Evolutionary conservation across 2,113 vertebrate species (phyloP).

Genomic region (Phocoena phocoena): DNA sequence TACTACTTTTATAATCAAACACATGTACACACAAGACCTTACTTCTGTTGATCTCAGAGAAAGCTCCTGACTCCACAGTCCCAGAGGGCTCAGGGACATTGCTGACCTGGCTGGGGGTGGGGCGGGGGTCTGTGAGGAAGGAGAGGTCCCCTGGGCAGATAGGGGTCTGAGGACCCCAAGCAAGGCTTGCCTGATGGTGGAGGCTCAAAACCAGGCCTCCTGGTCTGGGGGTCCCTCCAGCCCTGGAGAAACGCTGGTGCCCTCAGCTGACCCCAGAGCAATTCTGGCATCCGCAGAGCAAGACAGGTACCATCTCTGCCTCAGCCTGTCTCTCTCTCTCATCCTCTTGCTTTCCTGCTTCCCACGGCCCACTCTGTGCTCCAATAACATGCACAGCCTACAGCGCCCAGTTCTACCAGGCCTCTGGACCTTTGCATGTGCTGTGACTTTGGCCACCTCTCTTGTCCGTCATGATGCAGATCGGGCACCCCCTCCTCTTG

Average conservation of each 20-base stretch:
- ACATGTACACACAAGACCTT: neutral
- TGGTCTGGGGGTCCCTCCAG: neutral
- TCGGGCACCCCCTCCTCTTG: neutral
- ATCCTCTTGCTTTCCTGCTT: neutral
- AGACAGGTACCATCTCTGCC: accelerated
- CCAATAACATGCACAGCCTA: accelerated
- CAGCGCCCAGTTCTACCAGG: accelerated
- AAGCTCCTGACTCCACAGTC: accelerated
- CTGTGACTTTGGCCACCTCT: neutral
- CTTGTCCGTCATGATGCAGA: neutral
- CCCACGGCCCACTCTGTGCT: neutral
- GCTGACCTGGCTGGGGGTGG: neutral
- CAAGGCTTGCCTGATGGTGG: neutral
- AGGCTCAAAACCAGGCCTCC: neutral
- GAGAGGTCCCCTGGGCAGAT: neutral
- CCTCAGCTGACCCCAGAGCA: neutral
- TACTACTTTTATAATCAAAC: neutral
- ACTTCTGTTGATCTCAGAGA: neutral
- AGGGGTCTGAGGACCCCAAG: neutral
- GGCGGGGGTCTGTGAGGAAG: neutral
- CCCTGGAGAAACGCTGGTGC: neutral
- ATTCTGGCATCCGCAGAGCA: neutral
- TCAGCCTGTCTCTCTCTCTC: neutral
- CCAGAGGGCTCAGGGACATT: neutral
- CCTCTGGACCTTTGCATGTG: neutral